These are phyloP conservation scores for Saccostrea echinata DNA, from an alignment of 1,140 invertebrate species.

Conservation along the genomic window DNA sequence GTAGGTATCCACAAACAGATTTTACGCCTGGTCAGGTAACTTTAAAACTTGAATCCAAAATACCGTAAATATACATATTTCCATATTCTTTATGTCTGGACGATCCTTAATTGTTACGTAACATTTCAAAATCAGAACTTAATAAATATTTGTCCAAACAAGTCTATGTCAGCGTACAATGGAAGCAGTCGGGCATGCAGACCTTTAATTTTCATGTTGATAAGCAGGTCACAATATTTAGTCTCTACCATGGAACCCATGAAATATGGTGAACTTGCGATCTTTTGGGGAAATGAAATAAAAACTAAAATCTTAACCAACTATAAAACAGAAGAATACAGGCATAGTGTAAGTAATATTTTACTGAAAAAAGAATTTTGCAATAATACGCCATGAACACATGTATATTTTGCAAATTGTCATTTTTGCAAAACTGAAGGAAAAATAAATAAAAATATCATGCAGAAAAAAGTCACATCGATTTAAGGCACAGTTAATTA, in stretches of 20 bases:
- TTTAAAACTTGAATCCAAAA: too few species aligned
- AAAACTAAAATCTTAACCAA: background rate
- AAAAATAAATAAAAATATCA: background rate
- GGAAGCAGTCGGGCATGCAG: background rate
- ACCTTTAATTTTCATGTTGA: slow-evolving; percentile 12
- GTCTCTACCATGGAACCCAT: background rate
- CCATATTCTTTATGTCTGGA: too few species aligned
- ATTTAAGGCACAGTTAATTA: too few species aligned
- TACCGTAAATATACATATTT: too few species aligned
- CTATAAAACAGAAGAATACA: background rate
- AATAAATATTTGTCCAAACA: background rate
- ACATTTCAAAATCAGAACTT: too few species aligned
- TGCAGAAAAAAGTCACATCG: background rate
- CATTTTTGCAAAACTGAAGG: background rate
- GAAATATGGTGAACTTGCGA: too few species aligned
- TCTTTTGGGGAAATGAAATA: too few species aligned
- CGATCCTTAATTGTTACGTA: too few species aligned
- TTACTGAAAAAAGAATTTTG: background rate
- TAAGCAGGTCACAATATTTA: slow-evolving; percentile 18
- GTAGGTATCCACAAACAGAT: too few species aligned
- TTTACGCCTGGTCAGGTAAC: too few species aligned
- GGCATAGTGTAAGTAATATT: background rate
- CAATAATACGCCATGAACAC: background rate
- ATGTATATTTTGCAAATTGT: background rate
- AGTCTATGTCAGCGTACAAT: background rate